phyloP scores from a whole-genome alignment of 2,888 invertebrate genomes.

The Hemaris fuciformis region DNA sequence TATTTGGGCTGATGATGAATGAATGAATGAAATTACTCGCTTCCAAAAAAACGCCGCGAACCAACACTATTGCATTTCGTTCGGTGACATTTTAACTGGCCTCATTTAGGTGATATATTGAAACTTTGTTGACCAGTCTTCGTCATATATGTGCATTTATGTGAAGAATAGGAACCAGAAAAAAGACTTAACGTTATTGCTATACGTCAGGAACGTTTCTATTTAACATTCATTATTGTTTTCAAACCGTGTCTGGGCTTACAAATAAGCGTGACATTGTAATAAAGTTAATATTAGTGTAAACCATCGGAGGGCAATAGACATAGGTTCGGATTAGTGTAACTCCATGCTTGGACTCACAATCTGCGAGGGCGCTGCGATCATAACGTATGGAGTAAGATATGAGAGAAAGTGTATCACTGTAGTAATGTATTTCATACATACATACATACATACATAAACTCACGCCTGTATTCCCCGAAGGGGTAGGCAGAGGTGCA shows the following conservation, averaged over 20 bases:
- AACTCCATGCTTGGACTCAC: conserved; percentile 70
- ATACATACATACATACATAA: no score
- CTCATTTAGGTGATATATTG: no score
- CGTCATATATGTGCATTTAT: no score
- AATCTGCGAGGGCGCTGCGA: conserved; percentile 56
- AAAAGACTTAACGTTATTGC: background rate
- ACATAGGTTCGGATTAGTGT: conserved; percentile 65
- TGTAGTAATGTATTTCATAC: background rate
- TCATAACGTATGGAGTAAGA: conserved; percentile 29
- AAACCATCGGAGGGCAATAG: conserved; percentile 55
- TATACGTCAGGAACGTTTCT: background rate
- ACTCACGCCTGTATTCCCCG: no score
- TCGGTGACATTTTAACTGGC: no score
- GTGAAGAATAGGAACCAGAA: background rate
- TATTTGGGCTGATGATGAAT: no score
- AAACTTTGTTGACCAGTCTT: no score
- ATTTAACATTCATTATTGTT: background rate
- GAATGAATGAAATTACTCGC: no score
- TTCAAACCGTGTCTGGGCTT: conserved; percentile 7
- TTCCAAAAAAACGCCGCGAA: no score
- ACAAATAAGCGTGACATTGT: conserved; percentile 46
- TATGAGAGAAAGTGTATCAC: conserved; percentile 14
- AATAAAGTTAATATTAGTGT: conserved; percentile 65
- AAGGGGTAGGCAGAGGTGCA: no score
- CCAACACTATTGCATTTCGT: no score